Base-by-base conservation (phyloP, 2,888 invertebrate genomes). In the Plagodis dolabraria region DNA sequence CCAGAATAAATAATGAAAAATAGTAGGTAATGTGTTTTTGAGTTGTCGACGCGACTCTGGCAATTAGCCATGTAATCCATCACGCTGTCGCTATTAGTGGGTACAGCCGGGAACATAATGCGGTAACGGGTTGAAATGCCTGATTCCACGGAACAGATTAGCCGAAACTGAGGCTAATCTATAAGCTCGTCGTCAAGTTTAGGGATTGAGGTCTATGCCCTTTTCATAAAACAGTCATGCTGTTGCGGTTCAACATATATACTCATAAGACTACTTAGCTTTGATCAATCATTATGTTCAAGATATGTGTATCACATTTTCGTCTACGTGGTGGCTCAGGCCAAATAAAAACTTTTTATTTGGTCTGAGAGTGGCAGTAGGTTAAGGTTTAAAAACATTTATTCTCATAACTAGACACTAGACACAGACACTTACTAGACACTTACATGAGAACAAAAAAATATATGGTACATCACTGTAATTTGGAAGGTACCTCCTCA, bases 1-100 rank as follows among this genome's bases (percentile, higher is more conserved):
- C 74, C 72, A 75, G 77, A 77, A 83, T 86, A 85, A 85, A 82
- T 85, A 85, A 86, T 85, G 82, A 78, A 82, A 82, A 80, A 78
- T 82, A 72, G 80, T 86, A 82, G 80, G 82, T 86, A 83, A 86
- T 79, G 80, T 73, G 78, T 80, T 77, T 76, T 70, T 74, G 72
- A 61, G 60, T 63, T 73, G 82, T 76, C 70, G 74, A 72, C 74
- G 73, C 72, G 78, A 76, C 77, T 76, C 67, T 60, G 65, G 76
- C 80, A 78, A 83, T 88, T 82, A 85, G 77, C 71, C 69, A 68
- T 63, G 78, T 75, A 75, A 89, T 89, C 83, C 80, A 86, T 89
- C 87, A 86, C 70, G 53, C 60, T 68, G 74, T 60, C 79, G 70
- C 74, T 74, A 75, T 73, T 72, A 74, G 68, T 48, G 61, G 51